These are phyloP conservation scores for Drosophila simulans DNA, from an alignment of 1,140 invertebrate genomes.

Conservation along the genomic window DNA sequence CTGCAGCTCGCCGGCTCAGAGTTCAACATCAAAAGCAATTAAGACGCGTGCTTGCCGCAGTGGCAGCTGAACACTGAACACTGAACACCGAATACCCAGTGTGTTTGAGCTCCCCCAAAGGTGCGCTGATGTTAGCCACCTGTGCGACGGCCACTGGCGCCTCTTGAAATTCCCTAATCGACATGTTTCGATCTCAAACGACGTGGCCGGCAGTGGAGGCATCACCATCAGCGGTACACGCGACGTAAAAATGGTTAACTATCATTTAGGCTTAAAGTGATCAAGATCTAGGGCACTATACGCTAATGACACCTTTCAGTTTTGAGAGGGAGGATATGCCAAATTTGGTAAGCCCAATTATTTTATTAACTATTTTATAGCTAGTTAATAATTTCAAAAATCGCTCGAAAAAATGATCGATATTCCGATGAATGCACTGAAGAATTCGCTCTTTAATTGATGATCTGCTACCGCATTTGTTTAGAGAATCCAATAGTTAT, in stretches of 20 bases:
- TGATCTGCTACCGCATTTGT: no score
- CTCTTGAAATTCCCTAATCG: constrained; percentile 84
- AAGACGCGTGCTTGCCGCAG: constrained; percentile 78
- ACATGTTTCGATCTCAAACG: constrained; percentile 83
- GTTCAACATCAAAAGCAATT: constrained; percentile 84
- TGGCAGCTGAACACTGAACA: constrained; percentile 24
- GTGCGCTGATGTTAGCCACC: constrained; percentile 74
- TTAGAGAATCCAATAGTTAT: no score
- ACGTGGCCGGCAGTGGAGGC: constrained; percentile 48
- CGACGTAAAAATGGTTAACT: not conserved
- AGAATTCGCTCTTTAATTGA: not conserved
- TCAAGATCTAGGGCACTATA: not conserved
- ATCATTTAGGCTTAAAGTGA: no score
- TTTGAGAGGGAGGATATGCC: no score
- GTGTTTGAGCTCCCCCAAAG: constrained; percentile 58
- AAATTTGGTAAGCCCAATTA: no score
- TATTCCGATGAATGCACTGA: not conserved
- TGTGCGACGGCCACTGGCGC: constrained; percentile 77
- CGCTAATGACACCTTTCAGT: no score
- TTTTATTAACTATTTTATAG: no score
- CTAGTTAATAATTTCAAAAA: no score
- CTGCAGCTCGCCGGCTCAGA: constrained; percentile 68
- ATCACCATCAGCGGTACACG: constrained; percentile 16
- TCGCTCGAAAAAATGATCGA: no score
- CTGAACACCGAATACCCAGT: constrained; percentile 24